Conservation (phyloP, 2,888 invertebrate species). For the Xanthorhoe designata region DNA sequence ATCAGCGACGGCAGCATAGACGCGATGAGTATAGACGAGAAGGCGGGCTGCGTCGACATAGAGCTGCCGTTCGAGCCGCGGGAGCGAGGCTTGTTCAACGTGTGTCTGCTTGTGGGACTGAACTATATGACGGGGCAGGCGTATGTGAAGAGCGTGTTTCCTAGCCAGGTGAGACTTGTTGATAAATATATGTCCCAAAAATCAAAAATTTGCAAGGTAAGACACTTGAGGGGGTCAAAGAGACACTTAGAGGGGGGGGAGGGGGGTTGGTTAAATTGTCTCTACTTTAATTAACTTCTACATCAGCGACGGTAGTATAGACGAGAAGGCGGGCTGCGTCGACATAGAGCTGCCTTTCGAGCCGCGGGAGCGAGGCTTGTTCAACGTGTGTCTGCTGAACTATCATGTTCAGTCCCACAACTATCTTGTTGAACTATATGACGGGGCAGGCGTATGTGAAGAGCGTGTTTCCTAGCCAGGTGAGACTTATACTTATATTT, state of each 20-base stretch:
- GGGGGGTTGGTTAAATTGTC: no score
- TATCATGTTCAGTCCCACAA: no score
- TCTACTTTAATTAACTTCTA: no score
- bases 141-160: slow-evolving; percentile 90
- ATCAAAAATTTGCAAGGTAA: not conserved
- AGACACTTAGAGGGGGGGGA: no score
- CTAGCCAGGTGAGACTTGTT: slow-evolving; percentile 84
- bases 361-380: slow-evolving; percentile 79
- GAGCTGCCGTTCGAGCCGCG: slow-evolving; percentile 70
- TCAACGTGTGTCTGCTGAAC: slow-evolving; percentile 89
- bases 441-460: slow-evolving; percentile 89
- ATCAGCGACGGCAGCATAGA: slow-evolving; percentile 56
- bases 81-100: slow-evolving; percentile 86
- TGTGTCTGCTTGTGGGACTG: slow-evolving; percentile 88
- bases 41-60: slow-evolving; percentile 73
- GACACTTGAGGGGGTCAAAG: not conserved
- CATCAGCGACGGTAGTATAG: slow-evolving; percentile 53
- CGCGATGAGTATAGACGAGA: slow-evolving; percentile 72
- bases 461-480: slow-evolving; percentile 87
- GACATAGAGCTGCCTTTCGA: slow-evolving; percentile 72
- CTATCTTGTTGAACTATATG: slow-evolving; percentile 89
- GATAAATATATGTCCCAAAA: no score
- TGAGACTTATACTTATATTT: no score
- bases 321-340: slow-evolving; percentile 76
- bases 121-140: slow-evolving; percentile 88